Evolutionary conservation across 2,888 invertebrate species (phyloP).

Genomic region (Hyposoter dolosus): DNA sequence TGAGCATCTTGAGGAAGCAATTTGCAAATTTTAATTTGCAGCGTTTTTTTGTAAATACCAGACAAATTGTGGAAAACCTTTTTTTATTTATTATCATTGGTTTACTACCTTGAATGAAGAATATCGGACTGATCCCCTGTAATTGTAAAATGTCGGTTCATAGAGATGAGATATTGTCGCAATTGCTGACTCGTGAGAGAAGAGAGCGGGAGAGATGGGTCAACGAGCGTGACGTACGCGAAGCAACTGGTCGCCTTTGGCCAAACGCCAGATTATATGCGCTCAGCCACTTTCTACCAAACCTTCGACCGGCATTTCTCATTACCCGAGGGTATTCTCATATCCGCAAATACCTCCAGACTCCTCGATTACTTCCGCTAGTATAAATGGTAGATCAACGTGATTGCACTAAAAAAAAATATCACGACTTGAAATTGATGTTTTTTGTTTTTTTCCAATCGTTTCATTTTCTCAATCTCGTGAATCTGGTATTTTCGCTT

Average conservation of each 20-base stretch:
- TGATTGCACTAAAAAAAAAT: neutral
- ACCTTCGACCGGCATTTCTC: conserved; percentile 71
- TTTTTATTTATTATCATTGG: neutral
- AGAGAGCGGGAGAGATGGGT: conserved; percentile 70
- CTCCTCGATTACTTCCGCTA: conserved; percentile 4
- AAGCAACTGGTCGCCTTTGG: conserved; percentile 83
- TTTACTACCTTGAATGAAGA: neutral
- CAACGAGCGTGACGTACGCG: conserved; percentile 76
- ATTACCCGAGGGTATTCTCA: conserved; percentile 65
- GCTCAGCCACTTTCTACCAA: conserved; percentile 73
- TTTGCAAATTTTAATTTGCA: too few relatives aligned
- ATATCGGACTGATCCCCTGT: neutral
- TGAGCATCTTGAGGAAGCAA: too few relatives aligned
- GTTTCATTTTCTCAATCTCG: neutral
- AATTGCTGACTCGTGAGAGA: conserved; percentile 9
- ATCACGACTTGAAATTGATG: neutral
- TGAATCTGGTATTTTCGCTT: neutral
- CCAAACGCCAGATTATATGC: conserved; percentile 81
- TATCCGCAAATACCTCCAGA: conserved; percentile 28
- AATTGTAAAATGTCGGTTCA: neutral
- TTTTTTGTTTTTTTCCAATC: neutral
- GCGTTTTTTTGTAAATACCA: neutral
- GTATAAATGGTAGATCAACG: neutral
- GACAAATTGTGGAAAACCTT: neutral
- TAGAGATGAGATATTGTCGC: neutral